Evolutionary conservation across 2,888 invertebrate species (phyloP).

Genomic region (Yponomeuta evonymella): DNA sequence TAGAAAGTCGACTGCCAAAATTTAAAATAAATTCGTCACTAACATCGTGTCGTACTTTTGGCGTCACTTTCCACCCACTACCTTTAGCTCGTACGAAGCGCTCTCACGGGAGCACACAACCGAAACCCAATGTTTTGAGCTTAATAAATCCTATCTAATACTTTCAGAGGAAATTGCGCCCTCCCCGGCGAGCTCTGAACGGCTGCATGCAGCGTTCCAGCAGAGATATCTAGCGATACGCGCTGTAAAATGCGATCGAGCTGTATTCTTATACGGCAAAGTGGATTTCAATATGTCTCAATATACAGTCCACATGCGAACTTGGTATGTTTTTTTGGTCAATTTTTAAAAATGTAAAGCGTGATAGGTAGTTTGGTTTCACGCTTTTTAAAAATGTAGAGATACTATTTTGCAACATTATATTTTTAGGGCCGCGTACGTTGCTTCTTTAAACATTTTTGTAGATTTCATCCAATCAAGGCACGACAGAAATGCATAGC

Average conservation of each 20-base stretch:
- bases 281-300: background rate
- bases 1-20: too few relatives aligned
- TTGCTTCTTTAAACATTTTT: too few relatives aligned
- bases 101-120: slow-evolving; percentile 1
- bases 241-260: background rate
- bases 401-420: too few relatives aligned
- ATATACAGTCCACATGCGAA: background rate
- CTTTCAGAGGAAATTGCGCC: slow-evolving; percentile 1
- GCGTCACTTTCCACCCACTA: background rate
- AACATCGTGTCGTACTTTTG: background rate
- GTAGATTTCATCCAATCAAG: too few relatives aligned
- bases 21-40: too few relatives aligned
- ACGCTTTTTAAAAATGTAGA: too few relatives aligned
- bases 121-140: slow-evolving; percentile 1
- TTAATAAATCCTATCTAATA: slow-evolving; percentile 1
- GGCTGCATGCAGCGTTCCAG: background rate
- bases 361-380: background rate
- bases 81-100: background rate
- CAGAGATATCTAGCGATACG: background rate
- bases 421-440: too few relatives aligned
- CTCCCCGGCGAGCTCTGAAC: background rate
- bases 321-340: background rate
- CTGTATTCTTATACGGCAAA: background rate
- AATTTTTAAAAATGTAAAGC: too few relatives aligned
- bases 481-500: too few relatives aligned